Evolutionary conservation across 2,888 invertebrate species (phyloP).

Genomic region (Stegana nigrithorax): DNA sequence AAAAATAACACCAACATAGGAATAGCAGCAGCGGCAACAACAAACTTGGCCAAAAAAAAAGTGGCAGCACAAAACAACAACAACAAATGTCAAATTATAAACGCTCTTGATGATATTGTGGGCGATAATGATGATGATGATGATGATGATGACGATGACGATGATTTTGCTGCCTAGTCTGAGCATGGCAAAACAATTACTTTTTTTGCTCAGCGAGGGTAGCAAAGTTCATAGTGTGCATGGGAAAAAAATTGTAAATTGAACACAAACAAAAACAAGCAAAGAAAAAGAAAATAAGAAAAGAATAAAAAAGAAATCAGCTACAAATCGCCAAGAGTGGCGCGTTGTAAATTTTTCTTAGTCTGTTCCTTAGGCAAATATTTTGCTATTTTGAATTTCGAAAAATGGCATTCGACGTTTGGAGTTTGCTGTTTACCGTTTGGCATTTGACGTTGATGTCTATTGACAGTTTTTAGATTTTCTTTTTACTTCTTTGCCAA

Average conservation of each 20-base stretch:
- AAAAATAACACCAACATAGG: not conserved
- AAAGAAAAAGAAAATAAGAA: not conserved
- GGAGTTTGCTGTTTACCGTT: not conserved
- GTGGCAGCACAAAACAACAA: not conserved
- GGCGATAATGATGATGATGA: not conserved
- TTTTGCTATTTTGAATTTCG: conserved; percentile 7
- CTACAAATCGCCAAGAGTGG: too few species aligned
- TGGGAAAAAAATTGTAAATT: not conserved
- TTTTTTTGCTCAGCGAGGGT: too few species aligned
- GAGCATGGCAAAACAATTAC: too few species aligned
- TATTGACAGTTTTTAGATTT: conserved; percentile 6
- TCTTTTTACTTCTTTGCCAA: not conserved
- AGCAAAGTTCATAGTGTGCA: too few species aligned
- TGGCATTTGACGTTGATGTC: conserved; percentile 8
- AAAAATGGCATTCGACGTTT: not conserved
- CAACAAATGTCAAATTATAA: conserved; percentile 1
- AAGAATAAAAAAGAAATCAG: not conserved
- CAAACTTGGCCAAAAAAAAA: not conserved
- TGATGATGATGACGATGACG: not conserved
- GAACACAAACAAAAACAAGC: conserved; percentile 68
- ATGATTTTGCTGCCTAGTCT: too few species aligned
- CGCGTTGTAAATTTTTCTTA: too few species aligned
- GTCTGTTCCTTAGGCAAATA: too few species aligned
- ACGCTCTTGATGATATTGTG: not conserved
- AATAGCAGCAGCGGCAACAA: not conserved